Evolutionary conservation across 2,113 vertebrate genomes (phyloP).

Genomic region (Rhinolophus ferrumequinum): DNA sequence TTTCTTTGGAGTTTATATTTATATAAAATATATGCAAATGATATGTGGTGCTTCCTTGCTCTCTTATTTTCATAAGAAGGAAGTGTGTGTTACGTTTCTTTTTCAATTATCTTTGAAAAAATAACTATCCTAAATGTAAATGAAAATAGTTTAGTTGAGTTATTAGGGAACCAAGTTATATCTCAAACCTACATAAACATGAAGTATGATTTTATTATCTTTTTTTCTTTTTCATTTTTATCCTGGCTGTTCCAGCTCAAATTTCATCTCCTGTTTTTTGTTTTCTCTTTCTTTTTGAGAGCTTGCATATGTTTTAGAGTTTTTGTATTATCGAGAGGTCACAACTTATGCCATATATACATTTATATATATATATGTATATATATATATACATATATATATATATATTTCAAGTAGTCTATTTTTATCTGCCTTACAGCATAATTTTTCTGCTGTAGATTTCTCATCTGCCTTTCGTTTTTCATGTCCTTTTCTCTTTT

Average conservation of each 20-base stretch:
- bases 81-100: background rate
- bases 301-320: background rate
- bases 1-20: background rate
- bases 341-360: background rate
- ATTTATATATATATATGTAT: too few relatives aligned
- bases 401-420: background rate
- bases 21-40: background rate
- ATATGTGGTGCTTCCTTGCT: background rate
- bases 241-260: background rate
- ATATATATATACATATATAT: background rate
- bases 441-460: background rate
- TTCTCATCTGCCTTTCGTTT: background rate
- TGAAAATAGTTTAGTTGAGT: background rate
- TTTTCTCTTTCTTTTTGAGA: background rate
- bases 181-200: background rate
- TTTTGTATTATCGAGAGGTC: background rate
- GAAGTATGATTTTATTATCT: background rate
- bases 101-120: constrained; percentile 40
- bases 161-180: background rate
- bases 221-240: background rate
- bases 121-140: constrained; percentile 31
- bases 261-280: background rate
- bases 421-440: background rate
- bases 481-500: background rate
- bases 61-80: constrained; percentile 18